These are phyloP conservation scores for Capitella teleta DNA, from an alignment of 1,140 invertebrate species.

Conservation along the genomic window DNA sequence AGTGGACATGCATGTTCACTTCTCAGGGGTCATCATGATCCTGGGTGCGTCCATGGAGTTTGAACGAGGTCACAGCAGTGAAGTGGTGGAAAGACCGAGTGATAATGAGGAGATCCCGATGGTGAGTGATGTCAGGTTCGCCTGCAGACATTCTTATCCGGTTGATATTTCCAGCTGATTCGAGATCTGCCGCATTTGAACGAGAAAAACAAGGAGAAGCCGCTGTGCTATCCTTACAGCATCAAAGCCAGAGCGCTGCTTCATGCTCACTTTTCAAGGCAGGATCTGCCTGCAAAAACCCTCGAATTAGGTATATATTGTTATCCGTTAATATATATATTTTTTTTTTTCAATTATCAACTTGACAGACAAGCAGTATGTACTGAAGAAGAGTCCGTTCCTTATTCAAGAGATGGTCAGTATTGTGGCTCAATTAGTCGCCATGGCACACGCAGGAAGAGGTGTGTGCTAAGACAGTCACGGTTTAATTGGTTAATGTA, in stretches of 20 bases:
- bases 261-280: constrained; percentile 81
- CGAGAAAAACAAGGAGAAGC: constrained; percentile 91
- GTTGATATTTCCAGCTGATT: constrained; percentile 59
- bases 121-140: constrained; percentile 47
- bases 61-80: constrained; percentile 82
- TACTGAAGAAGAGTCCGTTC: constrained; percentile 85
- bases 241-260: constrained; percentile 89
- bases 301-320: constrained; percentile 52
- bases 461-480: constrained; percentile 45
- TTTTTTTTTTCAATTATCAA: no score
- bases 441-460: constrained; percentile 78
- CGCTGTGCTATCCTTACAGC: constrained; percentile 86
- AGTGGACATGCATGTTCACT: no score
- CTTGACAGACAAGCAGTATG: constrained; percentile 52
- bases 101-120: constrained; percentile 91
- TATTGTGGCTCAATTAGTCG: constrained; percentile 83
- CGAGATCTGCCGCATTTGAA: constrained; percentile 77
- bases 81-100: constrained; percentile 81
- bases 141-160: neutral
- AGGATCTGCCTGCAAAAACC: constrained; percentile 65
- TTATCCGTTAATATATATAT: no score
- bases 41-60: constrained; percentile 92
- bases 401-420: constrained; percentile 97
- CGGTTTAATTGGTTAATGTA: neutral
- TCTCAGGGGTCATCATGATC: constrained; percentile 79